phyloP scores from a whole-genome alignment of 2,797 vertebrate genomes.

The Thripadectes ignobilis region DNA sequence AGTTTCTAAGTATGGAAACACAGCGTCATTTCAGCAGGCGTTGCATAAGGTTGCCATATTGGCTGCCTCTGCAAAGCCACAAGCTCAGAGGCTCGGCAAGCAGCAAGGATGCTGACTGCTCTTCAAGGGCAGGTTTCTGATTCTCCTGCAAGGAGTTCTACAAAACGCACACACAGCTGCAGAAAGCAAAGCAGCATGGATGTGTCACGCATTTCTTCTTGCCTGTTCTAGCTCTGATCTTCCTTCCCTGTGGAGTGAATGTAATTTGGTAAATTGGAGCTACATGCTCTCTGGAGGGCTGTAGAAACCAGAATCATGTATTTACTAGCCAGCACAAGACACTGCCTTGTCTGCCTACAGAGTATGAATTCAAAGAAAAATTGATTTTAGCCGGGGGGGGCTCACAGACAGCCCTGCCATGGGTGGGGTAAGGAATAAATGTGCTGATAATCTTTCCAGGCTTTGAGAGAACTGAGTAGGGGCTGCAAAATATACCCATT shows the following conservation, averaged over 20 bases:
- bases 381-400: background rate
- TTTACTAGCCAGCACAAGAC: background rate
- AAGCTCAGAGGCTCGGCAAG: background rate
- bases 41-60: constrained; percentile 20
- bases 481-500: background rate
- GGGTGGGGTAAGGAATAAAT: background rate
- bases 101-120: background rate
- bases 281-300: background rate
- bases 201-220: fast-evolving
- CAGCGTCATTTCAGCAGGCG: background rate
- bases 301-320: background rate
- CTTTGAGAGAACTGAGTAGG: background rate
- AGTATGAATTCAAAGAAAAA: background rate
- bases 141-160: background rate
- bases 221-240: background rate
- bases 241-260: background rate
- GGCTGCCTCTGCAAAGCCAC: constrained; percentile 7
- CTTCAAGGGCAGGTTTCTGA: background rate
- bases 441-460: background rate
- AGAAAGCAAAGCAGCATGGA: background rate
- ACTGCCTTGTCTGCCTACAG: background rate
- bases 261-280: background rate
- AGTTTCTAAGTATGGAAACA: constrained; percentile 45
- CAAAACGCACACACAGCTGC: background rate
- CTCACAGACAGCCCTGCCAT: background rate